Evolutionary conservation across 2,888 invertebrate genomes (phyloP), one percentile per base, ranked within the genome.

Genomic region (Lymantria dispar): DNA sequence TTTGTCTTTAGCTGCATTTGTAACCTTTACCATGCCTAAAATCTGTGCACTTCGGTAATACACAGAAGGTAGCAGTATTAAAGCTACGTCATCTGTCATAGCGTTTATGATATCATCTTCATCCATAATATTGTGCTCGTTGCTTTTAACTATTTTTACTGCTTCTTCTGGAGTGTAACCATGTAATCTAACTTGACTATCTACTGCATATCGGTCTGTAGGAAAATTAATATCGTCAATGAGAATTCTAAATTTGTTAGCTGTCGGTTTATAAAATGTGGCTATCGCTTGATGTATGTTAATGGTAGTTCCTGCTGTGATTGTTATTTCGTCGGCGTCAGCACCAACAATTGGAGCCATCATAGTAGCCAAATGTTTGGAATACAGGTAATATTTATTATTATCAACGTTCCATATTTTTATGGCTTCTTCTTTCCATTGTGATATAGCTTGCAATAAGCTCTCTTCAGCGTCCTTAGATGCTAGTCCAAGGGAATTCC

Each of bases 151-250:
- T 1, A 88, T 72, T 68, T 89, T 88, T 0, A 89, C 86, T 0
- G 85, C 86, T 10, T 83, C 78, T 52, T 74, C 54, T 0, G 83
- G 79, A 0, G 83, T 74, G 31, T 76, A 83, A 0, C 87, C 87
- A 50, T 80, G 81, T 1, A 89, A 53, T 58, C 74, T 74, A 0
- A 89, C 84, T 64, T 87, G 86, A 45, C 88, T 80, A 43, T 89
- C 88, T 0, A 88, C 73, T 7, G 85, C 89, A 52, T 88, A 89
- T 22, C 83, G 74, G 50, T 89, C 88, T 0, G 88, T 86, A 0
- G 89, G 81, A 38, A 89, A 89, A 48, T 89, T 89, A 0, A 87
- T 65, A 45, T 89, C 72, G 37, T 89, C 89, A 0, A 88, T 80
- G 0, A 89, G 53, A 45, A 89, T 87, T 70, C 85, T 89, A 62